A percentile compares a stretch with the other conserved stretches of the same genome.
phyloP scores from a whole-genome alignment of 1,140 invertebrate species.

The Agraylea sexmaculata region DNA sequence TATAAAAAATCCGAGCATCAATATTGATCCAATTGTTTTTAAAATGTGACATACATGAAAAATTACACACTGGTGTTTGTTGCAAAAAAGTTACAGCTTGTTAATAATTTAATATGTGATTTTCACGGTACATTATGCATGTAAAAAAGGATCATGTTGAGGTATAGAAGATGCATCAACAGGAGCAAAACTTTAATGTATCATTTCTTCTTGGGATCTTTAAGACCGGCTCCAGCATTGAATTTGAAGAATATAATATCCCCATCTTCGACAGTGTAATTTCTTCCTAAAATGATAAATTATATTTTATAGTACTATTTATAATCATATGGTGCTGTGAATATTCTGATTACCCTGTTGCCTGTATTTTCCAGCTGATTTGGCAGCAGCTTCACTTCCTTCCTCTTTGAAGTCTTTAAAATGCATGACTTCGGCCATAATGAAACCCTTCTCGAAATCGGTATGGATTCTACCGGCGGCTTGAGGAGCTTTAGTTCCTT shows the following conservation, averaged over 20 bases:
- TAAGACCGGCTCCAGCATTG: conserved; percentile 92
- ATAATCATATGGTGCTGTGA: background rate
- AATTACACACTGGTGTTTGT: background rate
- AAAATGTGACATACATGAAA: conserved; percentile 3
- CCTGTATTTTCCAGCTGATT: conserved; percentile 91
- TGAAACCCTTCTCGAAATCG: conserved; percentile 99
- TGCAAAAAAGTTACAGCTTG: background rate
- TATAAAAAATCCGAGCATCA: conserved; percentile 4
- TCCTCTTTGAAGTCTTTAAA: conserved; percentile 94
- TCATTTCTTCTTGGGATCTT: conserved; percentile 78
- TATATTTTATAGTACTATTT: background rate
- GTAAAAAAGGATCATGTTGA: conserved; percentile 45
- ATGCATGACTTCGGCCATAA: conserved; percentile 99
- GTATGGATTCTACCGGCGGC: conserved; percentile 96
- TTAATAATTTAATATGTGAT: background rate
- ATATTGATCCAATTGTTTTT: background rate
- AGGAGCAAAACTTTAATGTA: conserved; percentile 35
- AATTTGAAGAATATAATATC: conserved; percentile 97
- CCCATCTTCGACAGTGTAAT: conserved; percentile 81
- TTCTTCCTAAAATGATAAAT: conserved; percentile 46
- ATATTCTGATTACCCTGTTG: conserved; percentile 78
- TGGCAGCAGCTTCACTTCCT: conserved; percentile 78
- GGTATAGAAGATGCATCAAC: conserved; percentile 38
- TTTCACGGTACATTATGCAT: conserved; percentile 32
- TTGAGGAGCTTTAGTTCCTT: conserved; percentile 94